These are phyloP conservation scores for Polypterus senegalus DNA, from an alignment of 2,113 vertebrate species.

Conservation along the genomic window DNA sequence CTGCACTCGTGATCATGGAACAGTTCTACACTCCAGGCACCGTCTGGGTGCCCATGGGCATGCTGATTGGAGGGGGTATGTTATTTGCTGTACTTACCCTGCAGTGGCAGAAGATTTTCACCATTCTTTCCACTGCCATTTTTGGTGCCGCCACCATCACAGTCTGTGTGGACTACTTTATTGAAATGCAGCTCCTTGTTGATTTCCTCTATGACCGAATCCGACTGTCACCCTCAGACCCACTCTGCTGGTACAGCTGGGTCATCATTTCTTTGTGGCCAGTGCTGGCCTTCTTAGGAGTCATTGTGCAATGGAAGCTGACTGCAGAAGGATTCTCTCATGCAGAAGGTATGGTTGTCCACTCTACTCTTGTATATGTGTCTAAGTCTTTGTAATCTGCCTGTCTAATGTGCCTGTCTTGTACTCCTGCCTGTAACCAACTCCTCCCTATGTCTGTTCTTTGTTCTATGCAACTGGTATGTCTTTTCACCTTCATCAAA, in stretches of 20 bases:
- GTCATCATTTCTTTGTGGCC: conserved; percentile 72
- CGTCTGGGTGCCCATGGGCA: conserved; percentile 69
- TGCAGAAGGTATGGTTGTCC: conserved; percentile 46
- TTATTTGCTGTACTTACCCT: conserved; percentile 69
- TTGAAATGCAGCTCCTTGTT: conserved; percentile 61
- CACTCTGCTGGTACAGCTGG: conserved; percentile 80
- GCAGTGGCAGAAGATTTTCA: conserved; percentile 68
- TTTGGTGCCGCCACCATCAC: conserved; percentile 67
- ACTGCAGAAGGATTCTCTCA: conserved; percentile 60
- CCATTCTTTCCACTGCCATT: conserved; percentile 61
- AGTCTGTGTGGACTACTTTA: conserved; percentile 65
- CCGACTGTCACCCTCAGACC: conserved; percentile 44
- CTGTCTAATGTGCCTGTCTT: too few species aligned
- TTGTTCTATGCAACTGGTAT: background rate
- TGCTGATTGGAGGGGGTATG: conserved; percentile 59
- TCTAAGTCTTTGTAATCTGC: background rate
- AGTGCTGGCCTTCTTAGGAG: conserved; percentile 56
- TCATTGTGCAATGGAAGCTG: conserved; percentile 72
- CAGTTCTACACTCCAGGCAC: conserved; percentile 63
- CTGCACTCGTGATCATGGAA: conserved; percentile 51
- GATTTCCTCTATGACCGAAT: conserved; percentile 51
- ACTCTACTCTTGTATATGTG: background rate
- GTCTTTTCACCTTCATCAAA: too few species aligned
- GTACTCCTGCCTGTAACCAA: background rate
- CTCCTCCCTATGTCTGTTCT: background rate